Evolutionary conservation across 2,797 vertebrate genomes (phyloP), one percentile per base, ranked within the genome.

Genomic region (Alectoris magna): DNA sequence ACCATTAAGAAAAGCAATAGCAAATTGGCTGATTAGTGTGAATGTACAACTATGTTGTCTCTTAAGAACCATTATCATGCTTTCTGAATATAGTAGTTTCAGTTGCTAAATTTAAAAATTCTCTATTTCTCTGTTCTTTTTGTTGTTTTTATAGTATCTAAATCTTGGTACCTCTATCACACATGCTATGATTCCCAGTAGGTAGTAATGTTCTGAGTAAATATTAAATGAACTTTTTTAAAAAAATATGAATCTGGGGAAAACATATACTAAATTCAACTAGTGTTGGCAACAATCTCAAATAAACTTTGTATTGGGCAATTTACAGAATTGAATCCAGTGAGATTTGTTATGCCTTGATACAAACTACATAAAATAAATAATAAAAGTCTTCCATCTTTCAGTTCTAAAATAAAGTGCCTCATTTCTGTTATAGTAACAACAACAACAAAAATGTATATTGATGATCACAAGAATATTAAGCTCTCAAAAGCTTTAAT

Each of bases 1-100:
- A 68, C 53, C 44, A 90, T 95, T 96, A 97, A 94, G 84, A 64
- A 95, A 95, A 91, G 56, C 81, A 93, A 89, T 44, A 90, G 38
- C 22, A 97, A 96, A 96, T 78, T 95, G 69, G 49, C 24, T 96
- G 79, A 95, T 97, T 95, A 96, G 59, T 90, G 92, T 97, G 96
- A 96, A 95, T 66, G 34, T 88, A 81, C 36, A 94, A 93, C 41
- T 68, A 16, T 68, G 38, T 75, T 94, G 74, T 95, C 88, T 96
- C 92, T 88, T 86, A 95, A 94, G 87, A 91, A 77, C 44, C 87
- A 31, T 94, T 97, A 95, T 93, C 84, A 70, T 82, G n/a, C 31
- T 84, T 96, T 93, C 73, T 87, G 94, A 96, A 96, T 79, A 83
- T 87, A 96, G 87, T 75, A 84, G 41, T 93, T 97, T 96, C 80